These are phyloP conservation scores for Falco rusticolus DNA, from an alignment of 2,797 vertebrate species.

Conservation along the genomic window DNA sequence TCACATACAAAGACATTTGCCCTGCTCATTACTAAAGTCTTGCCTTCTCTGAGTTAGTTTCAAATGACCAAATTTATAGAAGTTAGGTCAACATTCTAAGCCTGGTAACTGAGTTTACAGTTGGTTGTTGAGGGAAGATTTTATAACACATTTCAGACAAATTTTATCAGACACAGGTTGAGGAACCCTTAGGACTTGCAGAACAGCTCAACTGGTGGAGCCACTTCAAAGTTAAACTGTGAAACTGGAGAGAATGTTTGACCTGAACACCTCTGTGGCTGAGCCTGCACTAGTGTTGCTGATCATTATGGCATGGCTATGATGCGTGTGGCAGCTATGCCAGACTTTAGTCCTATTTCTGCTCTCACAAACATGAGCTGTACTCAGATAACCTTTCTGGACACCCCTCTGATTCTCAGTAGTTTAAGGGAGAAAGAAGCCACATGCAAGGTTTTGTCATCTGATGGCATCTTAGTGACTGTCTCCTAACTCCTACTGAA, in stretches of 20 bases:
- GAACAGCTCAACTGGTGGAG: background rate
- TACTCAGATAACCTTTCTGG: background rate
- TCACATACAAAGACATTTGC: background rate
- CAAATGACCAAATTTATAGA: background rate
- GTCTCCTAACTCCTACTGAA: background rate
- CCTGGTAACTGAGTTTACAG: background rate
- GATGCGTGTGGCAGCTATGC: accelerated
- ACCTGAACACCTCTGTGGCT: background rate
- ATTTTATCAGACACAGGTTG: background rate
- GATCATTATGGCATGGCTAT: too few relatives aligned
- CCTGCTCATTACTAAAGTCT: background rate
- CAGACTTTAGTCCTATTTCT: background rate
- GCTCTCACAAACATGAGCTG: background rate
- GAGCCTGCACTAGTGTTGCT: background rate
- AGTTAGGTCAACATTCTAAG: background rate
- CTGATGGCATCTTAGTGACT: background rate
- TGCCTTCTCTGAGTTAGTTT: background rate
- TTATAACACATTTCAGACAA: background rate
- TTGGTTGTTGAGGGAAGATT: background rate
- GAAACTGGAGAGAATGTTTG: background rate
- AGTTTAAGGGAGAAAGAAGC: background rate
- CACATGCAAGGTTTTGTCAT: background rate
- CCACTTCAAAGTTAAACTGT: background rate
- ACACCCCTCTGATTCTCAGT: background rate
- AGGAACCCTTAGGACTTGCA: background rate